Evolutionary conservation across 2,888 invertebrate genomes (phyloP).

Genomic region (Melieria picta): DNA sequence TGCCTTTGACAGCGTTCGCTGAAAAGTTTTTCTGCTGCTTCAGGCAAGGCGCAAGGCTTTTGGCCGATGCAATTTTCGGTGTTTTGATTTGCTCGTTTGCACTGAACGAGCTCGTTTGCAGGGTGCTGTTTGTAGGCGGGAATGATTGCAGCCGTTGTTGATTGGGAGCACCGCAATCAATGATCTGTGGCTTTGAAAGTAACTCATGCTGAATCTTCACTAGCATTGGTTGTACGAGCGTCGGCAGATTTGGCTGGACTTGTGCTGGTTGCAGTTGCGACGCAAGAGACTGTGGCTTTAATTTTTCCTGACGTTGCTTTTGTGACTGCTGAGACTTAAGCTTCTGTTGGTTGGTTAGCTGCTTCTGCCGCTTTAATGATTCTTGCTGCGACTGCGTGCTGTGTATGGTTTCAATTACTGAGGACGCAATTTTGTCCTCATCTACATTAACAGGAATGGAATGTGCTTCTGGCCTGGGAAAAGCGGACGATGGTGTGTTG

Average conservation of each 20-base stretch:
- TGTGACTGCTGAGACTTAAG: not conserved
- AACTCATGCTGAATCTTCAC: not conserved
- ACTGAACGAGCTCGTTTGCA: not conserved
- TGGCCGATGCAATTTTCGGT: conserved; percentile 43
- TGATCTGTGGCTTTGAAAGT: not conserved
- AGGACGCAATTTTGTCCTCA: conserved; percentile 28
- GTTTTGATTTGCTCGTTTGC: conserved; percentile 12
- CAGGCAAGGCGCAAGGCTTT: conserved; percentile 40
- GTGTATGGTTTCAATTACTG: conserved; percentile 21
- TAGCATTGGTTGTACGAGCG: no score
- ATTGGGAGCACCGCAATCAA: not conserved
- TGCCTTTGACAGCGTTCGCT: conserved; percentile 26
- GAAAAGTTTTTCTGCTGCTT: not conserved
- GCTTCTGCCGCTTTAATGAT: not conserved
- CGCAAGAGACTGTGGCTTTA: not conserved
- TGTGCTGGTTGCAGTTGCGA: not conserved
- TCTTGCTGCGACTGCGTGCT: not conserved
- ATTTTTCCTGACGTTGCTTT: conserved; percentile 6
- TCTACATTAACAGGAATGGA: conserved; percentile 17
- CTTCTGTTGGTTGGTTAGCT: not conserved
- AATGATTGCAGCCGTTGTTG: not conserved
- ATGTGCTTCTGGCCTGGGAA: not conserved
- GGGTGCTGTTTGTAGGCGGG: conserved; percentile 17
- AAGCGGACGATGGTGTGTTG: no score
- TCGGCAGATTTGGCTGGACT: not conserved